Conservation (phyloP, 2,113 vertebrate species). For the Pteronura brasiliensis region DNA sequence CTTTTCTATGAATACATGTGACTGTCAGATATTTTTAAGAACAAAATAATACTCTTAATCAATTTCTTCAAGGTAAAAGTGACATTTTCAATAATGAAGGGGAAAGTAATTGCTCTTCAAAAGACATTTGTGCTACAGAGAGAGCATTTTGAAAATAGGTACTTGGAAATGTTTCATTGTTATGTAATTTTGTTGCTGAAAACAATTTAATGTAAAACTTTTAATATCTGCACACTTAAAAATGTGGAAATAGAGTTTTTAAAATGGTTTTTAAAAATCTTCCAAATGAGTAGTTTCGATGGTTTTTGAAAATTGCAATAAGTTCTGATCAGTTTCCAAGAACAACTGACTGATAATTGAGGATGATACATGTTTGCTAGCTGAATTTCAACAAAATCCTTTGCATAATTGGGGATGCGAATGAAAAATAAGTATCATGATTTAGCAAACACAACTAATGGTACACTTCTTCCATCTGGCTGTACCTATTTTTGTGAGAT, state of each 20-base stretch:
- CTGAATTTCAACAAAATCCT: conserved; percentile 27
- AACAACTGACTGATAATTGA: neutral
- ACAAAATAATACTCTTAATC: neutral
- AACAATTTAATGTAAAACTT: conserved; percentile 32
- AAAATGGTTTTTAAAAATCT: neutral
- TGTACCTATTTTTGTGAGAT: conserved; percentile 29
- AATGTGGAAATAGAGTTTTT: neutral
- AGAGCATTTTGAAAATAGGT: conserved; percentile 17
- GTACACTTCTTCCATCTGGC: neutral
- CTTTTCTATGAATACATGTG: neutral
- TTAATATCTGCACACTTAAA: neutral
- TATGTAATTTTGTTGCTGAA: conserved; percentile 21
- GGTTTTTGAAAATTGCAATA: neutral
- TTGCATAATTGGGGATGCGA: neutral
- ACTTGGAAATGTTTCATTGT: conserved; percentile 9
- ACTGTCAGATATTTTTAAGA: neutral
- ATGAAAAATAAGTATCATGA: neutral
- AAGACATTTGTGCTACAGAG: neutral
- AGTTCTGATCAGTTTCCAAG: neutral
- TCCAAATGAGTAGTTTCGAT: conserved; percentile 7
- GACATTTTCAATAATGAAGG: conserved; percentile 32
- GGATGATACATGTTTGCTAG: neutral
- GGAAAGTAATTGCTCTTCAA: neutral
- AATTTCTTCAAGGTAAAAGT: conserved; percentile 14
- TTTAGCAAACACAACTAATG: conserved; percentile 33